Evolutionary conservation across 2,797 vertebrate genomes (phyloP).

Genomic region (Macroramphosus scolopax): DNA sequence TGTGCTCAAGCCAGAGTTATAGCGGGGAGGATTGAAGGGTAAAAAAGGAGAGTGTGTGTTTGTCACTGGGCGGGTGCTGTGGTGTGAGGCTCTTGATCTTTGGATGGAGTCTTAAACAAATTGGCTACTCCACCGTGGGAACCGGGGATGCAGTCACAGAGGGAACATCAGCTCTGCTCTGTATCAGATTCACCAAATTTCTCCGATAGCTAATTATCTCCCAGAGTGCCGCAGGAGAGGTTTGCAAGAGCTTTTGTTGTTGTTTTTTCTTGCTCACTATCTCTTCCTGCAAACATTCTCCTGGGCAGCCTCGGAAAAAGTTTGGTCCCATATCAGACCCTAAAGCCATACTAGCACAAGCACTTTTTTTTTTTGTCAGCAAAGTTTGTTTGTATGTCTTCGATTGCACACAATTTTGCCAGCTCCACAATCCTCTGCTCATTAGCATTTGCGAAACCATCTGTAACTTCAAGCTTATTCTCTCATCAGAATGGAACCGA

Average conservation of each 20-base stretch:
- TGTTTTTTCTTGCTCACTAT: constrained; percentile 39
- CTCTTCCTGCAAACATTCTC: constrained; percentile 24
- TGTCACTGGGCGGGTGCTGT: constrained; percentile 54
- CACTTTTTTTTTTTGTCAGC: constrained; percentile 4
- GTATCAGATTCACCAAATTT: constrained; percentile 69
- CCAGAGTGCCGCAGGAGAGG: constrained; percentile 55
- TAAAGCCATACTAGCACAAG: constrained; percentile 22
- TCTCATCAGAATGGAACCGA: neutral
- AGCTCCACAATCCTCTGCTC: neutral
- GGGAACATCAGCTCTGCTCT: constrained; percentile 52
- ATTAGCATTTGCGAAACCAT: constrained; percentile 28
- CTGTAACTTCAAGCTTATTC: constrained; percentile 11
- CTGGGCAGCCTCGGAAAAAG: constrained; percentile 38
- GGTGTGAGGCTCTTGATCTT: constrained; percentile 63
- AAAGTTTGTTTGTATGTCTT: constrained; percentile 17
- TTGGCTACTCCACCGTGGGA: constrained; percentile 60
- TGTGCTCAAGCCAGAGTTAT: too few relatives aligned
- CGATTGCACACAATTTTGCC: constrained; percentile 1
- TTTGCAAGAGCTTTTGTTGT: constrained; percentile 61
- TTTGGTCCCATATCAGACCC: constrained; percentile 33
- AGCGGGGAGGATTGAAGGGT: constrained; percentile 23
- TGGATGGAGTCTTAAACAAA: constrained; percentile 66
- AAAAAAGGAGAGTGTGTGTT: constrained; percentile 31
- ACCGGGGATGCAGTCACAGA: constrained; percentile 52
- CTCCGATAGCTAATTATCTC: constrained; percentile 72